Base-by-base conservation (phyloP, 2,797 vertebrate species). In the Oreonectes daqikongensis region DNA sequence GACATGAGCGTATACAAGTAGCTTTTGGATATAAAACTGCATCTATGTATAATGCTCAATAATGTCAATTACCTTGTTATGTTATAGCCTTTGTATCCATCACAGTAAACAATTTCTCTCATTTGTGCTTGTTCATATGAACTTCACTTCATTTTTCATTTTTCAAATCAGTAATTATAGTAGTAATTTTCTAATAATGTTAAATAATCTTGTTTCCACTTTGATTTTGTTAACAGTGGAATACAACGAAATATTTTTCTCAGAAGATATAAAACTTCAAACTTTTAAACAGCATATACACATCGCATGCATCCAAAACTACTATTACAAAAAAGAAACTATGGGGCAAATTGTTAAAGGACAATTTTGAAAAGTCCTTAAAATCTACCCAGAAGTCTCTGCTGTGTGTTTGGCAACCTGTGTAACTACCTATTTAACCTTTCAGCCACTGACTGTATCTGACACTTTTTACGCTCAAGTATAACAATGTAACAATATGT, bases 321-420 rank as follows among this genome's bases (percentile, higher is more conserved):
- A 50, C 32, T 24, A 7, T 57, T 35, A 10, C 35, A 30, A 64
- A 53, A 42, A 42, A 42, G 1, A 42, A 75, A 55, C 11, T 6
- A 65, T 12, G 67, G 40, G 28, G 50, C 15, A 76, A 26, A 48
- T 57, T 26, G 46, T 80, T 72, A 84, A 82, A 84, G 77, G 82
- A 82, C 78, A 78, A 53, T 38, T 12, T 42, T 42, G 9, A 67
- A 52, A 35, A 10, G 57, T 60, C 42, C 42, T 77, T 52, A 46
- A 79, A 77, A 79, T 77, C 57, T 48, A 50, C 30, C 40, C 53
- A 74, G 78, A 90, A 84, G 87, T 88, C 86, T 89, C 86, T 87
- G 85, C 84, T 83, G 87, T 83, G 26, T 78, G 74, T 38, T 66
- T 79, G 72, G 67, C 80, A 71, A 79, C 71, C 78, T 81, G 42